These are phyloP conservation scores for Siniperca scherzeri DNA, from an alignment of 2,797 vertebrate genomes.

Conservation along the genomic window DNA sequence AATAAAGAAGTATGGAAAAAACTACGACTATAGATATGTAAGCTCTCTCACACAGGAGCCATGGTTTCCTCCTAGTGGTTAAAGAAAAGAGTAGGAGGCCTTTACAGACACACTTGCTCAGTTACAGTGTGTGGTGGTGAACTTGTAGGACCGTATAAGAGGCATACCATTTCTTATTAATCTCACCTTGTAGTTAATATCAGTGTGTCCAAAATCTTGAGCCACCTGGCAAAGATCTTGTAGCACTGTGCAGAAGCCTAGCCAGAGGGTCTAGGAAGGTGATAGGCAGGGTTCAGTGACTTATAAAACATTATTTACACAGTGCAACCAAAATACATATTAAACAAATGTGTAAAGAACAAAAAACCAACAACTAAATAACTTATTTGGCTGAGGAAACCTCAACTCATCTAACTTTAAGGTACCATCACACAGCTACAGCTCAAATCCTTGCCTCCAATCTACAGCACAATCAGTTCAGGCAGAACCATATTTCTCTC, in stretches of 20 bases:
- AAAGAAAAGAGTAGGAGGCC: background rate
- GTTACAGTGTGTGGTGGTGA: background rate
- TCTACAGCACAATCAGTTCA: background rate
- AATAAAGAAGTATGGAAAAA: slow-evolving; percentile 10
- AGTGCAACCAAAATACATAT: background rate
- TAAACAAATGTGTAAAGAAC: background rate
- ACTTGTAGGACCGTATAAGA: background rate
- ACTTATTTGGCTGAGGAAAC: background rate
- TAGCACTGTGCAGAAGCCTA: background rate
- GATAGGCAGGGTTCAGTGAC: background rate
- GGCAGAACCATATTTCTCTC: background rate
- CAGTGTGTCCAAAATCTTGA: background rate
- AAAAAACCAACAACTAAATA: background rate
- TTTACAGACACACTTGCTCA: background rate
- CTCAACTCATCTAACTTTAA: background rate
- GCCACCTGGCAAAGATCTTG: background rate
- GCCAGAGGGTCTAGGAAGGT: background rate
- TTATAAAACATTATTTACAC: background rate
- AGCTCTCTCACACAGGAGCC: background rate
- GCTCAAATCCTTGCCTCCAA: background rate
- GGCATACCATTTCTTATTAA: background rate
- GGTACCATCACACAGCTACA: background rate
- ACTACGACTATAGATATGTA: background rate
- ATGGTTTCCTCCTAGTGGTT: background rate
- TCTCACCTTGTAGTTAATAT: background rate